Base-by-base conservation (phyloP, 2,888 invertebrate genomes). In the Nemotelus pantherinus region DNA sequence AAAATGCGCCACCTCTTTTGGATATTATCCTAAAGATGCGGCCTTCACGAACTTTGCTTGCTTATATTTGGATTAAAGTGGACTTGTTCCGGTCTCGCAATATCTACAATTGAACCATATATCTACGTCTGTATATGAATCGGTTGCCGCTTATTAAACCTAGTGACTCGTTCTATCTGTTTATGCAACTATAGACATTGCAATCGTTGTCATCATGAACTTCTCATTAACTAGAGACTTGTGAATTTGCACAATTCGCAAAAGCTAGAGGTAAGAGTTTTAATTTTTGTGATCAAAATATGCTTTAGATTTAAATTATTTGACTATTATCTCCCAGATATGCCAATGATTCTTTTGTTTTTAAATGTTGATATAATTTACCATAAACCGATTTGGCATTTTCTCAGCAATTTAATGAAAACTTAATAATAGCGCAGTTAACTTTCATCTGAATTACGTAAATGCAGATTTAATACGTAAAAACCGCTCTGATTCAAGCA, bases 211-310 rank as follows among this genome's bases (percentile, higher is more conserved):
- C 72, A 72, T 25, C 60, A 60, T 72, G 72, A 47, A 58, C 72
- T 60, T 60, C 72, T 72, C 25, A 43, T 47, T 72, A 72, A 50
- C 77, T 78, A 74, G 63, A 74, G 78, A 76, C 57, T 64, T 67
- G 75, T 77, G 77, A 76, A 76, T 63, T 70, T 77, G 63, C 65
- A 70, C 71, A 77, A 74, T 72, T 72, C 76, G 47, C 68, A 47
- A 64, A 57, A 64, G 43, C 41, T 76, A 10, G 76, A 80, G 80
- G 80, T 80, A 80, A 80, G 80, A 80, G 39, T 78, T 77, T 79
- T 78, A 71, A 71, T 67, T 74, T 79, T 60, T 71, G 60, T 74
- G 60, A 55, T 55, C 39, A 58, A 48, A 68, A 68, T 50, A 70
- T 55, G 10, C 53, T 9, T 70, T 70, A 70, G 70, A 71, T 75